A percentile compares a stretch with the other conserved stretches of the same genome.
phyloP scores from a whole-genome alignment of 2,113 vertebrate species.

The Benitochromis conjunctus region DNA sequence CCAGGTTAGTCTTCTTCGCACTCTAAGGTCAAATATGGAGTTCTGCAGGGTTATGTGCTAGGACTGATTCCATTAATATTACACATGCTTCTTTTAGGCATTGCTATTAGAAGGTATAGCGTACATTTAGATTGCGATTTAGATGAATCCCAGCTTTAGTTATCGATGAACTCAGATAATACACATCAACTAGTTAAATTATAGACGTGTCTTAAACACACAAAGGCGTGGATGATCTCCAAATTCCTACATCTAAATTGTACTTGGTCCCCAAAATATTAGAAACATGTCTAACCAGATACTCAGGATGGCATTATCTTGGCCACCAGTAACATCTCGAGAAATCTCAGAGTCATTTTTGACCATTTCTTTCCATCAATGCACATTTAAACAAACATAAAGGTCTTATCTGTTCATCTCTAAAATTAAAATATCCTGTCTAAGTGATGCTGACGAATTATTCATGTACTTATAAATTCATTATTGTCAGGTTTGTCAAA shows the following conservation, averaged over 20 bases:
- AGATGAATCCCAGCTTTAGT: not conserved
- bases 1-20: not conserved
- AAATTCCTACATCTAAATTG: not conserved
- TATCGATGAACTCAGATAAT: not conserved
- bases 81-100: not conserved
- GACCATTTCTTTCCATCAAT: not conserved
- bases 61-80: not conserved
- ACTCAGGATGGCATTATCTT: not conserved
- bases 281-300: not conserved
- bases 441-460: not conserved
- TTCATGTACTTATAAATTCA: not conserved
- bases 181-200: not conserved
- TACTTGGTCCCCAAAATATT: not conserved
- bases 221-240: not conserved
- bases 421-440: not conserved
- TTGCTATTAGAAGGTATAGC: not conserved
- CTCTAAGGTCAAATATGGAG: not conserved
- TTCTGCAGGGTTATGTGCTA: not conserved
- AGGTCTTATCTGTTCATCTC: not conserved
- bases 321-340: not conserved
- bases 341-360: not conserved
- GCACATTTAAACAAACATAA: not conserved
- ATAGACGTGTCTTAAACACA: not conserved
- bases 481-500: not conserved
- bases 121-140: not conserved